phyloP scores from a whole-genome alignment of 2,888 invertebrate genomes.

The Rhingia rostrata region DNA sequence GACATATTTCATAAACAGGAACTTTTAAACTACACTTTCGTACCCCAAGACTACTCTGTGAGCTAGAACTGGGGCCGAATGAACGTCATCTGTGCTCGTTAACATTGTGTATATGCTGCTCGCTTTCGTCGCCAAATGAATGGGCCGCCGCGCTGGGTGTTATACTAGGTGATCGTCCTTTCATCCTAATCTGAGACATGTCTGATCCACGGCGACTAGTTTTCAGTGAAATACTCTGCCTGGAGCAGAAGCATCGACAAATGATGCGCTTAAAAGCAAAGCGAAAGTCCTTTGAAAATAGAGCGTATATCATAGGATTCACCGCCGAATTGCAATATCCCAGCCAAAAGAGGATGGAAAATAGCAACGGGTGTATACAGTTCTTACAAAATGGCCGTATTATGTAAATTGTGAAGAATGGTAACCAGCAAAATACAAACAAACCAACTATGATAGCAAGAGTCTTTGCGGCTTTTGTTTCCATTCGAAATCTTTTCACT shows the following conservation, averaged over 20 bases:
- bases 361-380: slow-evolving; percentile 92
- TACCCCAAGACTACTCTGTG: slow-evolving; percentile 81
- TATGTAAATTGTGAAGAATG: slow-evolving; percentile 97
- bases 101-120: slow-evolving; percentile 82
- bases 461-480: slow-evolving; percentile 98
- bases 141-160: slow-evolving; percentile 84
- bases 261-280: slow-evolving; percentile 97
- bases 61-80: slow-evolving; percentile 81
- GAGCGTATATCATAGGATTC: slow-evolving; percentile 96
- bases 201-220: slow-evolving; percentile 85
- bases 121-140: slow-evolving; percentile 85
- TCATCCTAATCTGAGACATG: slow-evolving; percentile 84
- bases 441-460: slow-evolving; percentile 98
- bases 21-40: slow-evolving; percentile 81
- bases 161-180: slow-evolving; percentile 84
- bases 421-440: slow-evolving; percentile 98
- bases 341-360: slow-evolving; percentile 97
- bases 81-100: slow-evolving; percentile 85
- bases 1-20: slow-evolving; percentile 82
- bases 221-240: slow-evolving; percentile 81
- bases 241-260: slow-evolving; percentile 91
- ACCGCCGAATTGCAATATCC: slow-evolving; percentile 98
- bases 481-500: slow-evolving; percentile 96
- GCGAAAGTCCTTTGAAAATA: slow-evolving; percentile 97
- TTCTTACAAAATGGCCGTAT: slow-evolving; percentile 93